Base-by-base conservation (phyloP, 2,888 invertebrate species). In the Eupithecia dodoneata region DNA sequence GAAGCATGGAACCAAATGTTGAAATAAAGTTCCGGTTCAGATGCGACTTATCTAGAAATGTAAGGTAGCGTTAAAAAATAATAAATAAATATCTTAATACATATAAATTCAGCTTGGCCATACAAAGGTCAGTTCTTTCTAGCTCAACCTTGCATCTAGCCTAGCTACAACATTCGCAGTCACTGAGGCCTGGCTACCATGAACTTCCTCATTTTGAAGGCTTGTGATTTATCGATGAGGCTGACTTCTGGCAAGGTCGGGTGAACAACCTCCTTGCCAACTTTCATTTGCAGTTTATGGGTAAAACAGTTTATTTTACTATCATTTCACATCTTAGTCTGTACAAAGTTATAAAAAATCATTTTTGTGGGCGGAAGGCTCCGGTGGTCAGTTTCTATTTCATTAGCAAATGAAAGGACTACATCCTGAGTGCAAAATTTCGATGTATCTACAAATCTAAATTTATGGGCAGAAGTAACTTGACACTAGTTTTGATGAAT, bases 231-330 rank as follows among this genome's bases (percentile, higher is more conserved):
- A 79, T 78, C 76, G 76, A 71, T 49, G 78, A 81, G 79, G 79
- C 77, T 80, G 77, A 75, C 66, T 76, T 69, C 66, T 78, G 67
- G 74, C 84, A 85, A 85, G 84, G 85, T 83, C 84, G 83, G 84
- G 83, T 84, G 82, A 83, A 84, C 77, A 82, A 80, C 82, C 85
- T 81, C 74, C 72, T 65, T 42, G 5, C 30, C 65, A 73, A 71
- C 41, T 52, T 44, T 18, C 41, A 42, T 75, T 65, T 71, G 42
- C 52, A 49, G n/a, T 65, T 69, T 0, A 15, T 4, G 10, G 44
- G 18, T 44, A 66, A 2, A 44, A n/a, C 3, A 69, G n/a, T n/a
- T n/a, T 13, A 5, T 41, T 65, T 4, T 44, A 67, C 42, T 44
- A 44, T 69, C 2, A 63, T 63, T 63, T 30, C 30, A 12, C 10